phyloP scores from a whole-genome alignment of 2,888 invertebrate genomes.

The Pedicia rivosa region DNA sequence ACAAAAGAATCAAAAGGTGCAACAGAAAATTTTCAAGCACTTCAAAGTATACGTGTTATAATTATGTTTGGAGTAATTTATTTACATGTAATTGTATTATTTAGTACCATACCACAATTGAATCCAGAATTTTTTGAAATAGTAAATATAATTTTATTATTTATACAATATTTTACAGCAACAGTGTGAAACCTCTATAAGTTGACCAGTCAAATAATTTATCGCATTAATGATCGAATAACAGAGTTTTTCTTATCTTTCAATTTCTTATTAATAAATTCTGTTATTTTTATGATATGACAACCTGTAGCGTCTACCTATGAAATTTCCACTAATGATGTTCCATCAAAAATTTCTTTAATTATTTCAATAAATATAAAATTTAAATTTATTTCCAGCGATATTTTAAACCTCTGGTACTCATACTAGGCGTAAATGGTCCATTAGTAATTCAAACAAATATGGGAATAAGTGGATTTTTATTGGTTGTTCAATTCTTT shows the following conservation, averaged over 20 bases:
- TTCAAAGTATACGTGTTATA: conserved; percentile 8
- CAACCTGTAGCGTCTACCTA: too few relatives aligned
- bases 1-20: conserved; percentile 1
- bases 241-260: too few relatives aligned
- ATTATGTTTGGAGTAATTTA: conserved; percentile 8
- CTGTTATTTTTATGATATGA: too few relatives aligned
- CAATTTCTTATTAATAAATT: too few relatives aligned
- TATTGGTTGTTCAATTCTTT: conserved; percentile 19
- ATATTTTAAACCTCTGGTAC: neutral
- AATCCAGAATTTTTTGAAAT: conserved; percentile 10
- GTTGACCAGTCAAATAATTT: too few relatives aligned
- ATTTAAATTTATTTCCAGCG: neutral
- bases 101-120: conserved; percentile 3
- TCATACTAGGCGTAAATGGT: conserved; percentile 30
- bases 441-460: conserved; percentile 37
- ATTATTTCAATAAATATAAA: too few relatives aligned
- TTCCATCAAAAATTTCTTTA: too few relatives aligned
- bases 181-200: too few relatives aligned
- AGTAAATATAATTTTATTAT: conserved; percentile 4
- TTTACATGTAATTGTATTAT: conserved; percentile 8
- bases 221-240: too few relatives aligned
- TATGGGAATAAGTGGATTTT: conserved; percentile 38
- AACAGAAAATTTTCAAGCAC: conserved; percentile 8
- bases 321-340: too few relatives aligned
- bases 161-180: neutral